Evolutionary conservation across 2,888 invertebrate species (phyloP), one percentile per base, ranked within the genome.

Genomic region (Rosalia funebris): DNA sequence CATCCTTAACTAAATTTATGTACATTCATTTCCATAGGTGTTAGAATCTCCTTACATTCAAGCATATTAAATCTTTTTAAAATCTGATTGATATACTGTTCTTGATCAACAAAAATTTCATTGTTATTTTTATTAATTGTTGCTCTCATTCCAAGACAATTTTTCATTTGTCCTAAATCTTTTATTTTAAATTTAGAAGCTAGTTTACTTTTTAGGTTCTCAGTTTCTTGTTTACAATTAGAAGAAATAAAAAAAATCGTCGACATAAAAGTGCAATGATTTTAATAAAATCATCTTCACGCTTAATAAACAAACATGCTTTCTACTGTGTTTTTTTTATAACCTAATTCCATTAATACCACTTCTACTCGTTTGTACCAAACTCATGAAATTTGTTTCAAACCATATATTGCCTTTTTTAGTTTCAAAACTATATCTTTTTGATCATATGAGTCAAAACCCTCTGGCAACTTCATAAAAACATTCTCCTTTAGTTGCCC

Each of bases 101-200:
- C 37, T 19, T 48, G 48, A 37, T 48, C 48, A 5, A 48, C 1
- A 11, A 14, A 12, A 14, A 19, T 48, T 7, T 17, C 17, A 47
- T 47, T 36, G 4, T 36, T 36, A 10, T 34, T 25, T 16, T 47
- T 36, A 34, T 15, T 17, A 5, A 31, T 9, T 10, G 17, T 17
- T 1, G 36, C 34, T 36, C 11, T 47, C 47, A 47, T 47, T 10
- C 17, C 47, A 17, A 47, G n/a, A 47, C 47, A 47, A 34, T 36
- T 5, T 15, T 36, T 34, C 7, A 47, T 17, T 9, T 16, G 10
- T 4, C 74, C 74, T 15, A 74, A 36, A 50, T 74, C 72, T 62
- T 69, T 72, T 62, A 75, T 73, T 17, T 61, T 44, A 50, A 75
- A 76, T 55, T 61, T 63, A 3, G 53, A 47, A 46, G 54, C 66